Evolutionary conservation across 2,888 invertebrate species (phyloP).

Genomic region (Eristalis pertinax): DNA sequence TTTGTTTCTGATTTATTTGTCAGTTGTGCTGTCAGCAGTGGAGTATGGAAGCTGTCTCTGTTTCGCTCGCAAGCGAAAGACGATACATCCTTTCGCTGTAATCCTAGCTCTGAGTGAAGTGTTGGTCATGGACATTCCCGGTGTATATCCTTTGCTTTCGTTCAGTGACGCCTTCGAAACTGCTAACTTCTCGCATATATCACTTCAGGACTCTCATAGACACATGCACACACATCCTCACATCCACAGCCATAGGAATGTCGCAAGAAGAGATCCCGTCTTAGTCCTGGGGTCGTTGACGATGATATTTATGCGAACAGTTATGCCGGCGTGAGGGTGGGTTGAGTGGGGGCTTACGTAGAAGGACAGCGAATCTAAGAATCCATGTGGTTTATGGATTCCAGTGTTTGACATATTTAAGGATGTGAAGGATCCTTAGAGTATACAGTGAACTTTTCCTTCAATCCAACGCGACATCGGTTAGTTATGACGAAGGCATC

Average conservation of each 20-base stretch:
- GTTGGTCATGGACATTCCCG: conserved; percentile 57
- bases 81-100: conserved; percentile 58
- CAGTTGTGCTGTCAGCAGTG: conserved; percentile 68
- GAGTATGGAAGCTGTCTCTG: background rate
- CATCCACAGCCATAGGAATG: background rate
- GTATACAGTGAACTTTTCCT: conserved; percentile 18
- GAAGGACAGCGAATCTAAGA: conserved; percentile 26
- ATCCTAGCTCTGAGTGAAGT: conserved; percentile 70
- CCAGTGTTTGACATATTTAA: conserved; percentile 72
- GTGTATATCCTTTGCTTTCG: conserved; percentile 62
- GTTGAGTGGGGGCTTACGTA: conserved; percentile 18
- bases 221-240: background rate
- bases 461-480: conserved; percentile 68
- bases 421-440: conserved; percentile 67
- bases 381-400: conserved; percentile 72
- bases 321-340: conserved; percentile 29
- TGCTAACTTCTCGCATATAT: conserved; percentile 74
- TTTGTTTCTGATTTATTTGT: conserved; percentile 69
- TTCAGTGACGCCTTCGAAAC: conserved; percentile 74
- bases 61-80: conserved; percentile 5
- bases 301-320: conserved; percentile 64
- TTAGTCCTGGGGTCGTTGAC: conserved; percentile 62
- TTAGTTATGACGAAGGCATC: conserved; percentile 68
- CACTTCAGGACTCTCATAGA: conserved; percentile 62
- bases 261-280: conserved; percentile 36